Evolutionary conservation across 2,113 vertebrate genomes (phyloP).

Genomic region (Sialia sialis): DNA sequence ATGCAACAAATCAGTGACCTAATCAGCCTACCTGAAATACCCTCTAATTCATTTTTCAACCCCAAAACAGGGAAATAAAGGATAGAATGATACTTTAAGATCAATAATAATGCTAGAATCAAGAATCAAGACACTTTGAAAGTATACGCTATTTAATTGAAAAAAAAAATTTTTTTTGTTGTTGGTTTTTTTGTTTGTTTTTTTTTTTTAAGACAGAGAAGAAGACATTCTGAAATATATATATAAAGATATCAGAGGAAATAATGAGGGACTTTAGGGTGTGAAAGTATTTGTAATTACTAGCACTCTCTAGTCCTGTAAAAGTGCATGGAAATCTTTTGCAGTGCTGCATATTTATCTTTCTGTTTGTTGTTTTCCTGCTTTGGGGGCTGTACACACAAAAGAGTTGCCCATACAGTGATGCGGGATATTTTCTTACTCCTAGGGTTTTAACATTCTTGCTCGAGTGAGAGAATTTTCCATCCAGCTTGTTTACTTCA

Average conservation of each 20-base stretch:
- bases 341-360: neutral
- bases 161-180: too few relatives aligned
- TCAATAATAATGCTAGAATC: neutral
- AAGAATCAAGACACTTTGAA: neutral
- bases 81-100: neutral
- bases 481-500: constrained; percentile 29
- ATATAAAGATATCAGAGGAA: neutral
- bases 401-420: neutral
- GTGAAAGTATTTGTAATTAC: neutral
- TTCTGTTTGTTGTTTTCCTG: neutral
- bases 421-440: neutral
- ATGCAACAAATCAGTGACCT: neutral
- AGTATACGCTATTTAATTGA: neutral
- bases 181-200: too few relatives aligned
- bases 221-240: neutral
- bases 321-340: neutral
- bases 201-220: neutral
- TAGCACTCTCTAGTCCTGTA: neutral
- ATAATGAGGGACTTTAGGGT: neutral
- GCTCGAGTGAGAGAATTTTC: neutral
- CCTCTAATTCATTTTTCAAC: neutral
- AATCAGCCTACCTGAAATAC: neutral
- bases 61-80: neutral
- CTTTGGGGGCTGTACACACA: neutral
- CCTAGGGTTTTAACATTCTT: neutral